These are phyloP conservation scores for Poeciliopsis turneri DNA, from an alignment of 2,797 vertebrate species.

Conservation along the genomic window DNA sequence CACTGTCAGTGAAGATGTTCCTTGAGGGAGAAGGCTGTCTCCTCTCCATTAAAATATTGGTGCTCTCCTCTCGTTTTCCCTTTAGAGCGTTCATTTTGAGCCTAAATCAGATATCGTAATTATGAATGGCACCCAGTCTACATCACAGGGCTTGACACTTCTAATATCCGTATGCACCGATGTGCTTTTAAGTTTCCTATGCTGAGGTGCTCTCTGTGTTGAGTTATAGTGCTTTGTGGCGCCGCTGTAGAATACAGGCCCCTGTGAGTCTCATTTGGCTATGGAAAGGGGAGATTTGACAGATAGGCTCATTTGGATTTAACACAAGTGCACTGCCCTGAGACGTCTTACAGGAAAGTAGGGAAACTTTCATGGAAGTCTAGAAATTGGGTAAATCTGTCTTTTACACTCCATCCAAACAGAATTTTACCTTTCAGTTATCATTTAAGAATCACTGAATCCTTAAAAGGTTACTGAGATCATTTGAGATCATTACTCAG, in stretches of 20 bases:
- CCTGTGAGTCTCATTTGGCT: slow-evolving; percentile 75
- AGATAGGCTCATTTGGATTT: slow-evolving; percentile 71
- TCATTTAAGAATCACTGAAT: not conserved
- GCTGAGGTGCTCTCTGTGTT: slow-evolving; percentile 68
- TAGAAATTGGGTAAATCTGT: slow-evolving; percentile 32
- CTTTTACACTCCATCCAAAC: slow-evolving; percentile 3
- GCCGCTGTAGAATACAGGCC: slow-evolving; percentile 51
- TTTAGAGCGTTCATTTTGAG: slow-evolving; percentile 62
- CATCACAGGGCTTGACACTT: slow-evolving; percentile 79
- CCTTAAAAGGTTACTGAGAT: too few species aligned
- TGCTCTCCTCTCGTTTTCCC: slow-evolving; percentile 65
- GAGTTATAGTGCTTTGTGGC: slow-evolving; percentile 73
- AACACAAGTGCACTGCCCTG: slow-evolving; percentile 56
- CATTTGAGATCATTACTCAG: too few species aligned
- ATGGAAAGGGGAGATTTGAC: slow-evolving; percentile 61
- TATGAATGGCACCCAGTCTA: slow-evolving; percentile 81
- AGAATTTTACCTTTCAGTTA: not conserved
- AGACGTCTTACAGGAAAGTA: slow-evolving; percentile 57
- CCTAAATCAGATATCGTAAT: slow-evolving; percentile 79
- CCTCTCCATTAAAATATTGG: slow-evolving; percentile 81
- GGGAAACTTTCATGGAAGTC: slow-evolving; percentile 48
- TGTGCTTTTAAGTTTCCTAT: slow-evolving; percentile 75
- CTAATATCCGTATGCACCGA: slow-evolving; percentile 81
- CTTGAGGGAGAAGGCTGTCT: slow-evolving; percentile 85
- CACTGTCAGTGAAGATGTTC: slow-evolving; percentile 83